Percentiles rank a stretch among this genome's conserved stretches.
These are phyloP conservation scores for Notoglanidium macrostoma DNA, from an alignment of 2,797 vertebrate genomes.

Conservation along the genomic window DNA sequence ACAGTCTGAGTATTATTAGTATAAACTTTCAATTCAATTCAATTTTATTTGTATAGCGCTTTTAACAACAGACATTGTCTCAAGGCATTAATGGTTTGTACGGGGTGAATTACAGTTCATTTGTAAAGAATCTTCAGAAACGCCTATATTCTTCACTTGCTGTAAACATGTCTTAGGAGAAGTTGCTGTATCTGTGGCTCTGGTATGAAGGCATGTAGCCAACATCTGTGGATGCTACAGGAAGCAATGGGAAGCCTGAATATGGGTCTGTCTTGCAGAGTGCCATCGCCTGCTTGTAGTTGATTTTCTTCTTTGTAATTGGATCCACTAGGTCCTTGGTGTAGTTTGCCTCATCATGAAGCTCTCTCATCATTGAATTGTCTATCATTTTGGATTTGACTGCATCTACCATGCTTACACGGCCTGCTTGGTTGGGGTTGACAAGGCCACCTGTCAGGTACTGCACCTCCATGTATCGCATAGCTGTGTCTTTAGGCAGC, in stretches of 20 bases:
- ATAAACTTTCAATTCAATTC: too few relatives aligned
- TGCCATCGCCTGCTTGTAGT: slow-evolving; percentile 91
- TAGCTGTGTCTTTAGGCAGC: slow-evolving; percentile 85
- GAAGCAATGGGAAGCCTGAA: slow-evolving; percentile 85
- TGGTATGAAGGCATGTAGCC: slow-evolving; percentile 56
- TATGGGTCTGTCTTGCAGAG: slow-evolving; percentile 81
- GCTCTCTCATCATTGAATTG: slow-evolving; percentile 78
- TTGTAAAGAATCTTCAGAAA: slow-evolving; percentile 37
- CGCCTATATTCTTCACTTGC: slow-evolving; percentile 45
- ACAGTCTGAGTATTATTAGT: slow-evolving; percentile 47
- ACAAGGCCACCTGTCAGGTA: slow-evolving; percentile 92
- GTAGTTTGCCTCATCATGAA: slow-evolving; percentile 82
- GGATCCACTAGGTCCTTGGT: slow-evolving; percentile 88
- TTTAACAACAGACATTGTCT: too few relatives aligned
- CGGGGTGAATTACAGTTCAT: background rate
- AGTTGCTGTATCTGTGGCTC: slow-evolving; percentile 49
- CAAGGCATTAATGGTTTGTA: slow-evolving; percentile 15
- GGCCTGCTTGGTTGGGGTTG: slow-evolving; percentile 79
- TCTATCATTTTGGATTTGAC: slow-evolving; percentile 82
- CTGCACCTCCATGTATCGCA: slow-evolving; percentile 87
- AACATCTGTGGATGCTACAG: slow-evolving; percentile 77
- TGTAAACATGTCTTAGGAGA: slow-evolving; percentile 69
- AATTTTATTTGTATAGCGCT: too few relatives aligned
- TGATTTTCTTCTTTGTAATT: slow-evolving; percentile 87
- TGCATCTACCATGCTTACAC: slow-evolving; percentile 82